These are phyloP conservation scores for Lepus townsendii DNA, from an alignment of 2,797 vertebrate genomes.

Conservation along the genomic window DNA sequence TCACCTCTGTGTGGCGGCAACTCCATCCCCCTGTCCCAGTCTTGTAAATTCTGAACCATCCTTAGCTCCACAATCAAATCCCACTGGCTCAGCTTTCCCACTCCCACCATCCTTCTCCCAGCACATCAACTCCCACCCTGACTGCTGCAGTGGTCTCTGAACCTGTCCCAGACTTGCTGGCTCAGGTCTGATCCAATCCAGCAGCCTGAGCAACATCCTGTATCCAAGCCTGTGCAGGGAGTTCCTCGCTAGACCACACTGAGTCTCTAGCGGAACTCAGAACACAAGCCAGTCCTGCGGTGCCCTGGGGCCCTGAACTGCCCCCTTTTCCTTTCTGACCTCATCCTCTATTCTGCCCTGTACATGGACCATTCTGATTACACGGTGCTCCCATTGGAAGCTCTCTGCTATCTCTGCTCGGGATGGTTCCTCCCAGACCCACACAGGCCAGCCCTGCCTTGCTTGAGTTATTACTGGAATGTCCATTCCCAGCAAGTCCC, in stretches of 20 bases:
- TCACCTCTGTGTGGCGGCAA: not conserved
- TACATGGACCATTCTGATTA: fast-evolving
- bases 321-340: too few relatives aligned
- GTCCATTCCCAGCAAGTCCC: not conserved
- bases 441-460: not conserved
- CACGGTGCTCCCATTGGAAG: not conserved
- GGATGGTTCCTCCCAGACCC: not conserved
- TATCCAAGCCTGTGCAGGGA: fast-evolving
- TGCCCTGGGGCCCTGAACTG: not conserved
- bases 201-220: not conserved
- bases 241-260: fast-evolving
- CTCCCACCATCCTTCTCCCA: fast-evolving
- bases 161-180: not conserved
- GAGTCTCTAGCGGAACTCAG: fast-evolving
- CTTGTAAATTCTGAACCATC: not conserved
- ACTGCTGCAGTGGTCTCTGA: fast-evolving
- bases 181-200: not conserved
- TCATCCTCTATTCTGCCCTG: not conserved
- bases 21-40: too few relatives aligned
- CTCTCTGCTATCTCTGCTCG: not conserved
- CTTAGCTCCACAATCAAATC: too few relatives aligned
- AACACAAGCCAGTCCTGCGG: not conserved
- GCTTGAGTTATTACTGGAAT: not conserved
- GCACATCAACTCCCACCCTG: not conserved
- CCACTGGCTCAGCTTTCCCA: too few relatives aligned